Evolutionary conservation across 1,140 invertebrate genomes (phyloP), one percentile per base, ranked within the genome.

Genomic region (Babylonia areolata): DNA sequence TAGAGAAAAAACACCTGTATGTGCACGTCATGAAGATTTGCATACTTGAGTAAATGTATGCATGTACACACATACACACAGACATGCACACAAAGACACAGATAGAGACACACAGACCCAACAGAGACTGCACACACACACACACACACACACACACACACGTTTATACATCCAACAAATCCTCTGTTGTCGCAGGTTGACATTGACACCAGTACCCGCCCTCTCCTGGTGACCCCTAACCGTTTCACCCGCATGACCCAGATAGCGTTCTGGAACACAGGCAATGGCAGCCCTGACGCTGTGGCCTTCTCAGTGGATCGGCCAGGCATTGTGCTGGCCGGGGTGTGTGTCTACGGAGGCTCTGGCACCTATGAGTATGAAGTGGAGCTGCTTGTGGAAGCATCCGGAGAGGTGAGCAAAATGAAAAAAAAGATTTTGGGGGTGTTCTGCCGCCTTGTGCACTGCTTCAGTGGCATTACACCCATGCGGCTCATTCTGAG

Each of bases 251-350:
- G 97, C 82, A 97, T 97, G 17, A 98, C 98, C 93, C 96, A 97
- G 91, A 97, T 96, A 58, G 96, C 97, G 64, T 97, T 97, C 2
- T 99, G 99, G 99, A 99, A 99, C 91, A 99, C 98, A 2, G 98
- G 98, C 3, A 98, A 98, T 94, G 98, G 98, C 51, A 98, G 97
- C 37, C 97, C 98, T 0, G 99, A 99, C 95, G 98, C 98, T 6
- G 98, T 99, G 90, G 97, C 97, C 89, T 99, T 99, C 92, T 96
- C 96, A 31, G 98, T 99, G 12, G 98, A 99, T 94, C 95, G 97
- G 54, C 95, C 97, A 0, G 98, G 98, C 1, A 97, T 99, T 81
- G 96, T 97, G 42, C 96, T 99, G 54, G 97, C 97, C 58, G 98
- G 99, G 2, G 97, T 97, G 78, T 97, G 96, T 87, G 96, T 99